Conservation (phyloP, 1,140 invertebrate genomes). For the Listronotus oregonensis region DNA sequence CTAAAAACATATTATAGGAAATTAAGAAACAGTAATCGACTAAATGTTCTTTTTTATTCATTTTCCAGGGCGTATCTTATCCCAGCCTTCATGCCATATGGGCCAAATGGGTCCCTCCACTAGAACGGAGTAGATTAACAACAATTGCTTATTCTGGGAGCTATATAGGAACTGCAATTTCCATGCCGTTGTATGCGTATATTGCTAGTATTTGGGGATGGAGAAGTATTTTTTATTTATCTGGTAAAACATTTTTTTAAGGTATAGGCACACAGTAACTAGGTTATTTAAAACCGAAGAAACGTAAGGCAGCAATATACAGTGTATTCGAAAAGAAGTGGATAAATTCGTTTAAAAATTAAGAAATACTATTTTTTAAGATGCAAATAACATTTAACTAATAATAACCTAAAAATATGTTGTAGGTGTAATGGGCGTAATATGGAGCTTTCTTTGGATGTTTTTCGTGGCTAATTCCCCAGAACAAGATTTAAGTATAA, state of each 20-base stretch:
- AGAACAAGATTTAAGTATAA: conserved; percentile 73
- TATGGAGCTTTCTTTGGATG: conserved; percentile 68
- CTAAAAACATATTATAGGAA: no score
- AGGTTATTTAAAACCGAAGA: no score
- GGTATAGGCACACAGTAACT: no score
- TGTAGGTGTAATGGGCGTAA: no score
- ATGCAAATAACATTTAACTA: no score
- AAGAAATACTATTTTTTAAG: no score
- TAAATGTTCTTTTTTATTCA: no score
- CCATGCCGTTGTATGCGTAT: conserved; percentile 75
- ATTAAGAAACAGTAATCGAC: no score
- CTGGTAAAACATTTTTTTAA: conserved; percentile 62
- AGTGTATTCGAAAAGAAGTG: no score
- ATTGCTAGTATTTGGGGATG: conserved; percentile 77
- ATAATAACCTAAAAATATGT: not conserved
- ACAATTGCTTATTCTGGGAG: conserved; percentile 81
- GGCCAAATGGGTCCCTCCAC: conserved; percentile 83
- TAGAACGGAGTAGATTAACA: conserved; percentile 78
- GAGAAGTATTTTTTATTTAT: conserved; percentile 88
- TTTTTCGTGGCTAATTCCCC: conserved; percentile 73
- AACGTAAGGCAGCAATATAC: no score
- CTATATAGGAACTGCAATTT: conserved; percentile 80
- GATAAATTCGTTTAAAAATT: no score
- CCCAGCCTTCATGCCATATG: conserved; percentile 87
- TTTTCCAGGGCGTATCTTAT: conserved; percentile 82